These are phyloP conservation scores for Orthosia gothica DNA, from an alignment of 2,888 invertebrate species.

Conservation along the genomic window DNA sequence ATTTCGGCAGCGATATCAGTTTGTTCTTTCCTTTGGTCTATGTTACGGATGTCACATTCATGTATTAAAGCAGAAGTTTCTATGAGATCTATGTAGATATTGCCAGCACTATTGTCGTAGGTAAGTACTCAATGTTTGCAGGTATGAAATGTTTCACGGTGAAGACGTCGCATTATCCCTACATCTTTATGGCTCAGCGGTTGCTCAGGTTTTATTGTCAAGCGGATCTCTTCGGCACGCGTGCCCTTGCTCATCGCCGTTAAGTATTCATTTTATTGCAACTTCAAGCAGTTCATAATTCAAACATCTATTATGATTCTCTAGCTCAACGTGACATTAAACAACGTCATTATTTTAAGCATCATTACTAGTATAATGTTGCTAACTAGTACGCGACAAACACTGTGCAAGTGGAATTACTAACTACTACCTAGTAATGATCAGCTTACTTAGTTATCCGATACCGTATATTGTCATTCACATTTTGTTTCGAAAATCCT, in stretches of 20 bases:
- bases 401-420: constrained; percentile 35
- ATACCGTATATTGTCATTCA: constrained; percentile 13
- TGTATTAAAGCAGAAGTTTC: not conserved
- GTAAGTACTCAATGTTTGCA: constrained; percentile 37
- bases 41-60: not conserved
- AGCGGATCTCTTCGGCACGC: constrained; percentile 68
- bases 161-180: constrained; percentile 59
- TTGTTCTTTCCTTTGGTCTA: not conserved
- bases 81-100: not conserved
- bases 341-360: constrained; percentile 26
- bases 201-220: constrained; percentile 71
- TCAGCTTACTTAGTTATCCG: constrained; percentile 30
- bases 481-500: constrained; percentile 1
- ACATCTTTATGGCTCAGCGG: constrained; percentile 66
- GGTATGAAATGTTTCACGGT: constrained; percentile 57
- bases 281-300: constrained; percentile 58
- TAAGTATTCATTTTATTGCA: constrained; percentile 73
- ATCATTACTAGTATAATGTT: constrained; percentile 34
- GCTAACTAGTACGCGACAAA: constrained; percentile 24
- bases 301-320: constrained; percentile 52
- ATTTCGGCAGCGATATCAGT: not conserved
- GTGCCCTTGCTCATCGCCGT: constrained; percentile 70
- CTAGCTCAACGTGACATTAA: constrained; percentile 44
- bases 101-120: not conserved
- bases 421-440: constrained; percentile 30